Evolutionary conservation across 2,113 vertebrate genomes (phyloP), one percentile per base, ranked within the genome.

Genomic region (Hemibates koningsi): DNA sequence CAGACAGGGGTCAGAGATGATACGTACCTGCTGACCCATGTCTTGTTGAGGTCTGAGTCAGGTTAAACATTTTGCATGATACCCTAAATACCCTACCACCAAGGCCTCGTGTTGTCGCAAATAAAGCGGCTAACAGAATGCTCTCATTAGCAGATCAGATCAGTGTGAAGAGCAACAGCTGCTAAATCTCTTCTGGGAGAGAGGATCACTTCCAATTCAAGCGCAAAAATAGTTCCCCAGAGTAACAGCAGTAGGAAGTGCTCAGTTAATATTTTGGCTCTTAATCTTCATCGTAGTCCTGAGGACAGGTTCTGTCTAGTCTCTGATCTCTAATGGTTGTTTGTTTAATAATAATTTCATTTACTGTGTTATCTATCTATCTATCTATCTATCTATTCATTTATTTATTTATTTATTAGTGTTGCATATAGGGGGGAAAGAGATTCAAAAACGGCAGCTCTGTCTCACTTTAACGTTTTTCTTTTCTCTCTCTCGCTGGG

Each of bases 381-480:
- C n/a, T n/a, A n/a, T n/a, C n/a, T n/a, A n/a, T n/a, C n/a, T n/a
- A n/a, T n/a, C n/a, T n/a, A n/a, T n/a, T n/a, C n/a, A n/a, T n/a
- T n/a, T n/a, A n/a, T n/a, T 59, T 59, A 29, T 59, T 24, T 57
- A 57, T 57, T 57, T 29, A 16, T 29, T 3, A 3, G 13, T 59
- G 3, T 59, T 59, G 56, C 13, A 59, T 29, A 50, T 9, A 16
- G 52, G 50, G 9, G 11, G 5, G 34, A 3, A 50, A 19, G 5
- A 3, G 9, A 2, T 54, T 54, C 9, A 54, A 54, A 54, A 21
- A 54, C 21, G 52, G n/a, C 10, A 54, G 5, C 52, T 21, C 48
- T 52, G 48, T 52, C 48, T 52, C 17, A 52, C 17, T 0, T 2
- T 52, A 0, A 52, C 4, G 0, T 52, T 52, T 52, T 19, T 52